Evolutionary conservation across 2,797 vertebrate species (phyloP), one percentile per base, ranked within the genome.

Genomic region (Mormyrus proboscirostris): DNA sequence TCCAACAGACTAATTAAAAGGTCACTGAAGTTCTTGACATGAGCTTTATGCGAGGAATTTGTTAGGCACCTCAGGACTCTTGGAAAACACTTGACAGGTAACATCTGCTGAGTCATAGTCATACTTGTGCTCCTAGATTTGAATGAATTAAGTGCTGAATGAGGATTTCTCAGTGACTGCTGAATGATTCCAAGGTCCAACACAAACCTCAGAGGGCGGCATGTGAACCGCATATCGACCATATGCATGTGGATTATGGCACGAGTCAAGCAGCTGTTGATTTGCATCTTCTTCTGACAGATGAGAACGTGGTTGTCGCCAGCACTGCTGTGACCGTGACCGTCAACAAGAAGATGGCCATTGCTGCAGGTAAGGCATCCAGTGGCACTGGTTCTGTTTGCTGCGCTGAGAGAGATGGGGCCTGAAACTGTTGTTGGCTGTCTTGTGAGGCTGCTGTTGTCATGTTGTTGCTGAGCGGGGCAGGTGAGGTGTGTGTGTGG

Each of bases 321-420:
- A 96, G 97, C 95, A 99, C 98, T 0, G 95, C 97, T 2, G 94
- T 98, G 88, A 94, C 97, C 0, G 97, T 99, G 89, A 95, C 95
- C 0, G 97, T 97, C 91, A 96, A 96, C 25, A 96, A 96, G 91
- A 98, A 96, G 94, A 97, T 95, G 0, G 96, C 97, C 91, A 95
- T 98, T 14, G 97, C 98, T 91, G 98, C 97, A 99, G 98, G 98
- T 99, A 98, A 93, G 97, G 91, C 25, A 59, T 89, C 5, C 25
- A 29, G 25, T 50, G 79, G 59, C 12, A 57, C 0, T 29, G 69
- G 33, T 86, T 89, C 55, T 57, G 25, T 86, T 57, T 57, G 25
- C 29, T 19, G 22, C 29, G 2, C 50, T n/a, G 29, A 25, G 4
- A 86, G 85, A 33, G 83, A 12, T 33, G 83, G n/a, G 25, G 22